Evolutionary conservation across 2,888 invertebrate species (phyloP).

Genomic region (Mesorhabditis belari): DNA sequence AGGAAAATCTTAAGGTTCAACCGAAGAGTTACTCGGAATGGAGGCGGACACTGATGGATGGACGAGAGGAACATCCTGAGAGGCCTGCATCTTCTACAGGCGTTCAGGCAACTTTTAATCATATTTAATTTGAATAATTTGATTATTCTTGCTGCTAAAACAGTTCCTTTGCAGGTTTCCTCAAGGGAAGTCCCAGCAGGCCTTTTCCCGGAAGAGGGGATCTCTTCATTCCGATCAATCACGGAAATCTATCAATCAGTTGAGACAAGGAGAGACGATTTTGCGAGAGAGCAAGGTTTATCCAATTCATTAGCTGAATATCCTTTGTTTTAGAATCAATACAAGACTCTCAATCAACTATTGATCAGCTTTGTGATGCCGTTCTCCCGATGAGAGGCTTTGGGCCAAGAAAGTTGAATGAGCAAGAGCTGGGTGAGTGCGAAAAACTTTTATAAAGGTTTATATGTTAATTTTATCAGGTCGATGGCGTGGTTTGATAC

Average conservation of each 20-base stretch:
- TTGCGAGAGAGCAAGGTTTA: background rate
- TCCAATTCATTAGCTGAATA: background rate
- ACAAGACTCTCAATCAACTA: too few relatives aligned
- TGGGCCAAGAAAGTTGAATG: conserved; percentile 45
- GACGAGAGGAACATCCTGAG: background rate
- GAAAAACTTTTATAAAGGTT: background rate
- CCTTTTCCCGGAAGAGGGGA: conserved; percentile 10
- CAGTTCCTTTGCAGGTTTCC: background rate
- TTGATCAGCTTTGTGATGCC: conserved; percentile 15
- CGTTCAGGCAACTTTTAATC: too few relatives aligned
- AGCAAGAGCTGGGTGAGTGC: conserved; percentile 45
- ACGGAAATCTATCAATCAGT: conserved; percentile 50
- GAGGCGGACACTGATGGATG: conserved; percentile 11
- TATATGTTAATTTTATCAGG: conserved; percentile 12
- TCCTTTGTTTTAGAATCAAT: background rate
- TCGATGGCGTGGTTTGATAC: conserved; percentile 28
- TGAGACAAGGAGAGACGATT: conserved; percentile 25
- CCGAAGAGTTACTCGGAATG: conserved; percentile 24
- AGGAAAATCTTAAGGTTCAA: background rate
- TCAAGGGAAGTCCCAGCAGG: background rate
- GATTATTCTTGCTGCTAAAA: background rate
- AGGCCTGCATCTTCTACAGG: background rate
- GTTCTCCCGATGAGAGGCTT: conserved; percentile 37
- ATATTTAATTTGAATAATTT: background rate
- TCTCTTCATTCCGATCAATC: conserved; percentile 41